Evolutionary conservation across 2,888 invertebrate genomes (phyloP).

Genomic region (Patella ulyssiponensis): DNA sequence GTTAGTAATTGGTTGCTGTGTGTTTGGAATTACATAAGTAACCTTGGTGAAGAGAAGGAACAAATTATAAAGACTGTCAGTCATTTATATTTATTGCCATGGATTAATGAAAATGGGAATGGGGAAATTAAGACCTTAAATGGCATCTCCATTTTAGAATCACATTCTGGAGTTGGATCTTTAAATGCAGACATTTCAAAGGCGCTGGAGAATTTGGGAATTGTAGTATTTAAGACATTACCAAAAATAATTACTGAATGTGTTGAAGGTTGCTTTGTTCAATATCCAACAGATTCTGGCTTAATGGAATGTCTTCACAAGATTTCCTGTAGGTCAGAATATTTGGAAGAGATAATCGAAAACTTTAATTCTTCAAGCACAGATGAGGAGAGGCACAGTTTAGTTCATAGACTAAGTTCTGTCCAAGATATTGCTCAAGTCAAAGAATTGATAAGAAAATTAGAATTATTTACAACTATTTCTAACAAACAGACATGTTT

Average conservation of each 20-base stretch:
- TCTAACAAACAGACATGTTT: neutral
- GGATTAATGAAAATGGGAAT: neutral
- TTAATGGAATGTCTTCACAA: constrained; percentile 14
- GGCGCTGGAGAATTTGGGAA: neutral
- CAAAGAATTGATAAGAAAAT: neutral
- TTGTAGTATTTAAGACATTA: neutral
- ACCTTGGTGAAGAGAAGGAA: neutral
- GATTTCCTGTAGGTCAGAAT: neutral
- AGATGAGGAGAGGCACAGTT: too few species aligned
- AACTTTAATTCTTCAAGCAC: too few species aligned
- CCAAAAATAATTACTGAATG: neutral
- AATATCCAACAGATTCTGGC: constrained; percentile 27
- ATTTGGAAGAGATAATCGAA: neutral
- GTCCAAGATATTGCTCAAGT: too few species aligned
- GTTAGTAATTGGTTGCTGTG: too few species aligned
- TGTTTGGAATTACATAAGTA: neutral
- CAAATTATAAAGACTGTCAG: neutral
- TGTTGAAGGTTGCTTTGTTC: constrained; percentile 22
- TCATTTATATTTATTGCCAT: constrained; percentile 1
- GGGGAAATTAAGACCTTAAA: too few species aligned
- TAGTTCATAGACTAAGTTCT: too few species aligned
- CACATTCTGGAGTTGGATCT: neutral
- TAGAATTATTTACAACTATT: neutral
- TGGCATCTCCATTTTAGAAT: neutral
- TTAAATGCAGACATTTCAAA: neutral